Evolutionary conservation across 1,140 invertebrate genomes (phyloP).

Genomic region (Pachypsylla venusta): DNA sequence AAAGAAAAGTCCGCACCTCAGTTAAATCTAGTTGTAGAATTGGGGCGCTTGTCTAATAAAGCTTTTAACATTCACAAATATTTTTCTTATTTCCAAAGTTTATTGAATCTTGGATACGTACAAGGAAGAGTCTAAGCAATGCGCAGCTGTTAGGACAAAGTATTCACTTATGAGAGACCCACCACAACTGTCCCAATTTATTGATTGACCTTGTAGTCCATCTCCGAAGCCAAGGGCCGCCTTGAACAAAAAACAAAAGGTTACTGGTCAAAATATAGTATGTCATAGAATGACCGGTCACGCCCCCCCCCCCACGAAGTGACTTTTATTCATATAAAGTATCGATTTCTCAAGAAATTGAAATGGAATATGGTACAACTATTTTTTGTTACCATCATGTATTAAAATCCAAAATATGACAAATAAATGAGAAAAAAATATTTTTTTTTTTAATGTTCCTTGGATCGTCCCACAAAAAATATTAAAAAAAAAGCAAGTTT

Average conservation of each 20-base stretch:
- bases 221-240: constrained; percentile 24
- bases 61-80: not conserved
- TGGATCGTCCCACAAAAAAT: no score
- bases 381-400: not conserved
- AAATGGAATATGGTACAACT: not conserved
- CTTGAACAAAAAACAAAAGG: constrained; percentile 15
- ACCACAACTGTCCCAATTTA: constrained; percentile 29
- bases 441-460: no score
- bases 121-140: constrained; percentile 29
- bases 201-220: constrained; percentile 5
- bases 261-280: no score
- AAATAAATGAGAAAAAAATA: not conserved
- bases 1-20: no score
- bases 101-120: constrained; percentile 13
- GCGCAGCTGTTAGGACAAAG: constrained; percentile 36
- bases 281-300: no score
- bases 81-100: not conserved
- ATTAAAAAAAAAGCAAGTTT: no score
- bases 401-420: not conserved
- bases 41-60: not conserved
- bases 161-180: constrained; percentile 35
- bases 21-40: no score
- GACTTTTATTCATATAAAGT: no score
- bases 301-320: no score
- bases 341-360: not conserved